These are phyloP conservation scores for Trematomus bernacchii DNA, from an alignment of 2,797 vertebrate species.

Conservation along the genomic window DNA sequence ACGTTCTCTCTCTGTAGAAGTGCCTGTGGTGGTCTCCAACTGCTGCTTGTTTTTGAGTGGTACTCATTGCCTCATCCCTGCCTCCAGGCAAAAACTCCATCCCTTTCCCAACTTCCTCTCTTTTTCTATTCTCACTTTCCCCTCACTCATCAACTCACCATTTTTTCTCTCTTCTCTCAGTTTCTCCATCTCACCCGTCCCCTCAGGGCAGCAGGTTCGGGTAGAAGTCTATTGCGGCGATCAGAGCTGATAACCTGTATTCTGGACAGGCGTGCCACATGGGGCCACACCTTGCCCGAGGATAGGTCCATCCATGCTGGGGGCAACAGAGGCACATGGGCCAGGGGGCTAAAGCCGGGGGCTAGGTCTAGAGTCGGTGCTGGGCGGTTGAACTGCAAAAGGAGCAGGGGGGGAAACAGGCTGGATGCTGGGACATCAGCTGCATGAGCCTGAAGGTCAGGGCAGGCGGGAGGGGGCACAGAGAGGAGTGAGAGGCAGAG, in stretches of 20 bases:
- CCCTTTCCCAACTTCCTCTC: slow-evolving; percentile 56
- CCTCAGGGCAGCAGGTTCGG: slow-evolving; percentile 83
- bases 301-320: slow-evolving; percentile 85
- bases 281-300: slow-evolving; percentile 88
- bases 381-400: slow-evolving; percentile 54
- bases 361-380: slow-evolving; percentile 72
- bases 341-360: slow-evolving; percentile 69
- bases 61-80: slow-evolving; percentile 85
- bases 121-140: slow-evolving; percentile 55
- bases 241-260: slow-evolving; percentile 88
- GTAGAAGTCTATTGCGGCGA: slow-evolving; percentile 83
- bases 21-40: slow-evolving; percentile 86
- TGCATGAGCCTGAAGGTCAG: slow-evolving; percentile 64
- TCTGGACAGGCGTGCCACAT: slow-evolving; percentile 82
- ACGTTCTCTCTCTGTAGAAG: slow-evolving; percentile 75
- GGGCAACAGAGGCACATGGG: slow-evolving; percentile 77
- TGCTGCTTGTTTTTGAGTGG: slow-evolving; percentile 83
- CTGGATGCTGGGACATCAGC: slow-evolving; percentile 65
- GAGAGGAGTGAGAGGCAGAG: slow-evolving; percentile 48
- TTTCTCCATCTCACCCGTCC: slow-evolving; percentile 70
- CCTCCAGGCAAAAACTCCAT: slow-evolving; percentile 83
- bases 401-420: slow-evolving; percentile 37
- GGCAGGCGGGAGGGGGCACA: slow-evolving; percentile 19
- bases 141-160: slow-evolving; percentile 68
- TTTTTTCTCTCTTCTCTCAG: slow-evolving; percentile 57